A percentile compares a stretch with the other conserved stretches of the same genome.
Evolutionary conservation across 2,888 invertebrate species (phyloP).

Genomic region (Hypsopygia costalis): DNA sequence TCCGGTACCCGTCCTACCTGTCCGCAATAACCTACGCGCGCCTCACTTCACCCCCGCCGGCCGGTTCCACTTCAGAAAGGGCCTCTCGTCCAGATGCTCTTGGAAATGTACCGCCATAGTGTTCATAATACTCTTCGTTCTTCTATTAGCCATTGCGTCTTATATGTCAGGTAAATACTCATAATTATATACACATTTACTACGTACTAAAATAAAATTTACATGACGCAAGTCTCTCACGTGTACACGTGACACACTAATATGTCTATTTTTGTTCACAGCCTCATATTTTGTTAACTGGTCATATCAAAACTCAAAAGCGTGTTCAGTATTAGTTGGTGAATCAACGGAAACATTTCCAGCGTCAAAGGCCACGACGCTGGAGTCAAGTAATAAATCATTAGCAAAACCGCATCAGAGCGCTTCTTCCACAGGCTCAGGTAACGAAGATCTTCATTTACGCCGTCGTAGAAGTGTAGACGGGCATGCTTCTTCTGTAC

Average conservation of each 20-base stretch:
- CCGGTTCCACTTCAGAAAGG: slow-evolving; percentile 93
- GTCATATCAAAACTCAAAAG: slow-evolving; percentile 91
- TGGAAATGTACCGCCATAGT: slow-evolving; percentile 96
- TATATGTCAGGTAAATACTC: slow-evolving; percentile 89
- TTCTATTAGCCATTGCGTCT: slow-evolving; percentile 90
- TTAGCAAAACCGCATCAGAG: slow-evolving; percentile 84
- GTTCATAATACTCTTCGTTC: slow-evolving; percentile 90
- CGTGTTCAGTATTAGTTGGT: slow-evolving; percentile 91
- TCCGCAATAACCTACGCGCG: slow-evolving; percentile 86
- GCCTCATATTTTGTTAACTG: slow-evolving; percentile 91
- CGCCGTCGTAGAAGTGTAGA: slow-evolving; percentile 87
- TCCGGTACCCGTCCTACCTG: slow-evolving; percentile 88
- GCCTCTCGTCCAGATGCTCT: slow-evolving; percentile 91
- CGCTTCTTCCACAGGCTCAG: slow-evolving; percentile 76
- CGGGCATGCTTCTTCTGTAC: slow-evolving; percentile 78
- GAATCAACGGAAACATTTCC: slow-evolving; percentile 86
- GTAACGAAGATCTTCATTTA: slow-evolving; percentile 72
- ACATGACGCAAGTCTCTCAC: no score
- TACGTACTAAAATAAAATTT: no score
- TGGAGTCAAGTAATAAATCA: slow-evolving; percentile 85
- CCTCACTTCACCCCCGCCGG: slow-evolving; percentile 86
- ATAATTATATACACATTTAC: background rate
- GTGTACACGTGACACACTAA: no score
- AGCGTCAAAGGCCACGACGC: slow-evolving; percentile 85
- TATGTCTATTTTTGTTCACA: slow-evolving; percentile 50